Evolutionary conservation across 2,888 invertebrate genomes (phyloP).

Genomic region (Pterostichus madidus): DNA sequence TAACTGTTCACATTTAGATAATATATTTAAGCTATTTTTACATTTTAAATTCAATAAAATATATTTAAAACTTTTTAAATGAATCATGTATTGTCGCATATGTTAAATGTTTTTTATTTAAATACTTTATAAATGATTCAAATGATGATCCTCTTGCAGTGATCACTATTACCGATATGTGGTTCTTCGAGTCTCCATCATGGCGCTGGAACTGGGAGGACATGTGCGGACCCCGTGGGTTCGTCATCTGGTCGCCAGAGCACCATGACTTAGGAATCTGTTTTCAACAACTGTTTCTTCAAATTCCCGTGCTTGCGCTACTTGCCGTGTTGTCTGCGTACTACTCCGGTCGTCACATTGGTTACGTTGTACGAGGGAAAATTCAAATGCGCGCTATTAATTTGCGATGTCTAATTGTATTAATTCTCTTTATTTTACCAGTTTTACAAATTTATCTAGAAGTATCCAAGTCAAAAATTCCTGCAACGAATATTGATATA

Average conservation of each 20-base stretch:
- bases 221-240: conserved; percentile 86
- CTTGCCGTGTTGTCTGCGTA: conserved; percentile 90
- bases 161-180: conserved; percentile 42
- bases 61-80: neutral
- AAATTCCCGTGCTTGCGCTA: conserved; percentile 86
- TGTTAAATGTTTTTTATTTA: conserved; percentile 10
- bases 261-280: conserved; percentile 90
- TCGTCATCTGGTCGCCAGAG: conserved; percentile 84
- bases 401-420: conserved; percentile 82
- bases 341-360: conserved; percentile 85
- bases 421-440: conserved; percentile 84
- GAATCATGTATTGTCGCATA: conserved; percentile 5
- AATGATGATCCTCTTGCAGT: conserved; percentile 35
- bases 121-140: conserved; percentile 27
- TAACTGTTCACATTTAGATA: conserved; percentile 25
- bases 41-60: conserved; percentile 29
- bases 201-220: conserved; percentile 86
- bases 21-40: neutral
- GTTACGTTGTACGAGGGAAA: conserved; percentile 82
- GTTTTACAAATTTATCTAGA: conserved; percentile 84
- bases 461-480: conserved; percentile 78
- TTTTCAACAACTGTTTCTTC: conserved; percentile 90
- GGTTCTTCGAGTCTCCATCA: conserved; percentile 61
- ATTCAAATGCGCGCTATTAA: conserved; percentile 83
- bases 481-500: conserved; percentile 84